These are phyloP conservation scores for Hylia prasina DNA, from an alignment of 2,113 vertebrate genomes.

Conservation along the genomic window DNA sequence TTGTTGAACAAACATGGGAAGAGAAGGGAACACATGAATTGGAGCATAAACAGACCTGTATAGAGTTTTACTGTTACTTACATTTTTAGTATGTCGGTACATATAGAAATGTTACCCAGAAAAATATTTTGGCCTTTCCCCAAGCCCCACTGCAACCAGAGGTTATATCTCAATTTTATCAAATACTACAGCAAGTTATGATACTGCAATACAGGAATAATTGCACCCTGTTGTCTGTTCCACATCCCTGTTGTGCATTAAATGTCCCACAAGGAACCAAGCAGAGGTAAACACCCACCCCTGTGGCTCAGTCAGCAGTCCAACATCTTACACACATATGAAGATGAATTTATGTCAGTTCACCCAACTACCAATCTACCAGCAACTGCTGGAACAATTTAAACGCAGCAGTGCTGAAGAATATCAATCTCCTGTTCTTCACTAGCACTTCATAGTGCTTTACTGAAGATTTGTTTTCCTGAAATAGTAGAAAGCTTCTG, in stretches of 20 bases:
- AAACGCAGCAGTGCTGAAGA: neutral
- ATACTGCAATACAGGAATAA: neutral
- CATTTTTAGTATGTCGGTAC: neutral
- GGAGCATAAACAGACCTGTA: neutral
- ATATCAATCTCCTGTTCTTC: neutral
- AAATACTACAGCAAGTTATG: neutral
- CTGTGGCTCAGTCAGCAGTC: neutral
- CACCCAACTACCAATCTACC: neutral
- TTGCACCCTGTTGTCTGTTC: neutral
- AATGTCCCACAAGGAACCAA: neutral
- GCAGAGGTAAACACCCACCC: neutral
- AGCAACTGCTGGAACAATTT: neutral
- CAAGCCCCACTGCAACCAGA: neutral
- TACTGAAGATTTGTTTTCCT: neutral
- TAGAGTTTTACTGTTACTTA: neutral
- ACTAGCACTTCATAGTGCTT: neutral
- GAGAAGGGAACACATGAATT: neutral
- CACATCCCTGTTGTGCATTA: neutral
- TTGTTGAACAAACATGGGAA: neutral
- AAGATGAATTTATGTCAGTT: neutral
- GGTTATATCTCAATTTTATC: neutral
- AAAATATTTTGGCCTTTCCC: neutral
- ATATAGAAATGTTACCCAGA: neutral
- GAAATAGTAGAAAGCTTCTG: neutral
- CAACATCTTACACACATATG: neutral